Base-by-base conservation (phyloP, 2,888 invertebrate species). In the Caenorhabditis becei region DNA sequence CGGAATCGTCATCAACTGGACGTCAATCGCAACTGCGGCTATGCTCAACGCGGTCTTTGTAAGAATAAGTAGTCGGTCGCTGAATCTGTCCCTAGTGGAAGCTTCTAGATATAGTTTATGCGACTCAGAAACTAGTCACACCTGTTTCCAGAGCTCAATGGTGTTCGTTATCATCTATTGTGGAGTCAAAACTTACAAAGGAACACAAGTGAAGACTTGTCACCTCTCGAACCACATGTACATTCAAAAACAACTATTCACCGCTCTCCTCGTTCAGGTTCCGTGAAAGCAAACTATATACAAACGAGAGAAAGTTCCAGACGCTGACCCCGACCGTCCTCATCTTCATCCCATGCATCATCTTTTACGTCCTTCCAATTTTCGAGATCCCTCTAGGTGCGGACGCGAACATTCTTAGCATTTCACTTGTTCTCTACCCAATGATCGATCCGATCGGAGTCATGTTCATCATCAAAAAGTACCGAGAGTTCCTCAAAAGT, bases 401-500 rank as follows among this genome's bases (percentile, higher is more conserved):
- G 10, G 53, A 75, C 14, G 56, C 75, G 0, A 75, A 75, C 53
- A 61, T 67, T 24, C 51, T 75, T 7, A 61, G 66, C 28, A 61
- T 75, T 10, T 61, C 66, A 0, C 32, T 67, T 41, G 75, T 75
- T 44, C 26, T 65, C 0, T 66, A 75, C 53, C 75, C 66, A 0
- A 59, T 61, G 24, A 61, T 75, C n/a, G 75, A 75, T 23, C 75
- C 75, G 7, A 53, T 67, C n/a, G 66, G 66, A 18, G 66, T 75
- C 16, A 28, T 75, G 49, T 67, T 61, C 41, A 75, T 61, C 18
- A 75, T 75, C 44, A 67, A 67, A 24, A 59, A 59, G n/a, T 75
- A 75, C 49, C 26, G 66, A 14, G 14, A 26, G 0, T 58, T 56
- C 28, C 14, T 75, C 5, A 75, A 75, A 53, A 53, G 75, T 75